Evolutionary conservation across 1,140 invertebrate genomes (phyloP).

Genomic region (Popillia japonica): DNA sequence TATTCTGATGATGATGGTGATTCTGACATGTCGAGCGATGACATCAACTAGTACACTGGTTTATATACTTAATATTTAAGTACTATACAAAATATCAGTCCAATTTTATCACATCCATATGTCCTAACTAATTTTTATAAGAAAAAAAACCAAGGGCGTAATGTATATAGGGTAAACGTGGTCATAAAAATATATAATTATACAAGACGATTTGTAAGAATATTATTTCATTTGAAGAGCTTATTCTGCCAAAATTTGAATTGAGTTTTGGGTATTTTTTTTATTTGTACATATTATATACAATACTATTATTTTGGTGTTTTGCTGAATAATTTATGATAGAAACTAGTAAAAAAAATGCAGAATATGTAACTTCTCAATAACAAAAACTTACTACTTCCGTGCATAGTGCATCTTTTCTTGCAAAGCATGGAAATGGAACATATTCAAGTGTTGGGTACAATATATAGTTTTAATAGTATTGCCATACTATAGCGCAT

Average conservation of each 20-base stretch:
- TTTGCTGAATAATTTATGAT: neutral
- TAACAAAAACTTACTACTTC: neutral
- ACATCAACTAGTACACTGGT: slow-evolving; percentile 51
- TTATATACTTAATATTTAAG: slow-evolving; percentile 33
- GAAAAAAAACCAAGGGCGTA: slow-evolving; percentile 29
- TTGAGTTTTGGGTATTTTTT: slow-evolving; percentile 6
- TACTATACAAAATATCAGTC: slow-evolving; percentile 39
- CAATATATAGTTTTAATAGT: too few species aligned
- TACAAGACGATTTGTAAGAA: slow-evolving; percentile 21
- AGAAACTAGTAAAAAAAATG: too few species aligned
- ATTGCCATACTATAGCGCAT: too few species aligned
- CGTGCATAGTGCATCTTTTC: too few species aligned
- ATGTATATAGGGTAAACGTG: slow-evolving; percentile 36
- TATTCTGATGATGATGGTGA: slow-evolving; percentile 60
- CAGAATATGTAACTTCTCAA: slow-evolving; percentile 16
- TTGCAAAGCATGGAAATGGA: too few species aligned
- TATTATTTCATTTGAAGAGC: slow-evolving; percentile 23
- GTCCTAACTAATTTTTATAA: slow-evolving; percentile 38
- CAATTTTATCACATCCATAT: slow-evolving; percentile 40
- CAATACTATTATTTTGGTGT: neutral
- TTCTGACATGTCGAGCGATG: slow-evolving; percentile 59
- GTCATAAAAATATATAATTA: slow-evolving; percentile 33
- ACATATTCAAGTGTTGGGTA: too few species aligned
- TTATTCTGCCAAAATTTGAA: slow-evolving; percentile 10
- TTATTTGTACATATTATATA: neutral